These are phyloP conservation scores for Liolophura sinensis DNA, from an alignment of 1,140 invertebrate genomes.

Conservation along the genomic window DNA sequence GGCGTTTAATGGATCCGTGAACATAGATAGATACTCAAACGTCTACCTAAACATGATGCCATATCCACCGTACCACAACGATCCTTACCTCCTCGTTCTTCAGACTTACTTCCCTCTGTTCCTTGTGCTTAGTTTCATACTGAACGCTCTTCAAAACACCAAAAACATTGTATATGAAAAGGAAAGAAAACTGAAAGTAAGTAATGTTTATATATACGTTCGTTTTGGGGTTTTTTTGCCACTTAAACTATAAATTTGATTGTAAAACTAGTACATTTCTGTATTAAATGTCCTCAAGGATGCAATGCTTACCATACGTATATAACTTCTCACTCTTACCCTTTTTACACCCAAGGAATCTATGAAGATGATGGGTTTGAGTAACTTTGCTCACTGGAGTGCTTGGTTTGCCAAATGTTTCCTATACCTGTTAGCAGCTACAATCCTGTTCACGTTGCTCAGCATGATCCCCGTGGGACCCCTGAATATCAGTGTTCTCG, in stretches of 20 bases:
- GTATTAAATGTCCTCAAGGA: neutral
- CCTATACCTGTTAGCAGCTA: constrained; percentile 67
- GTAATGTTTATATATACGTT: neutral
- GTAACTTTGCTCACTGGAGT: constrained; percentile 77
- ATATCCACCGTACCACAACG: constrained; percentile 23
- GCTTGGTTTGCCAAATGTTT: constrained; percentile 81
- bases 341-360: constrained; percentile 67
- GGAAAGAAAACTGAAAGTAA: constrained; percentile 53
- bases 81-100: constrained; percentile 32
- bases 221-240: neutral
- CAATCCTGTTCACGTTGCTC: constrained; percentile 60
- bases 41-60: constrained; percentile 22
- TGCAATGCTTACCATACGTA: neutral
- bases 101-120: constrained; percentile 63
- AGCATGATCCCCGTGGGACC: constrained; percentile 41
- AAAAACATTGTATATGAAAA: constrained; percentile 40
- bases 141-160: constrained; percentile 38
- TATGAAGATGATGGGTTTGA: constrained; percentile 86
- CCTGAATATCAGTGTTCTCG: constrained; percentile 45
- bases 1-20: too few relatives aligned
- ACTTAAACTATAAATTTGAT: neutral
- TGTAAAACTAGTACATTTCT: neutral
- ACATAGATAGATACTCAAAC: too few relatives aligned
- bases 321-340: neutral
- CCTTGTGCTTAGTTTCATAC: constrained; percentile 71